Conservation (phyloP, 2,888 invertebrate species). For the Theristus sp. region DNA sequence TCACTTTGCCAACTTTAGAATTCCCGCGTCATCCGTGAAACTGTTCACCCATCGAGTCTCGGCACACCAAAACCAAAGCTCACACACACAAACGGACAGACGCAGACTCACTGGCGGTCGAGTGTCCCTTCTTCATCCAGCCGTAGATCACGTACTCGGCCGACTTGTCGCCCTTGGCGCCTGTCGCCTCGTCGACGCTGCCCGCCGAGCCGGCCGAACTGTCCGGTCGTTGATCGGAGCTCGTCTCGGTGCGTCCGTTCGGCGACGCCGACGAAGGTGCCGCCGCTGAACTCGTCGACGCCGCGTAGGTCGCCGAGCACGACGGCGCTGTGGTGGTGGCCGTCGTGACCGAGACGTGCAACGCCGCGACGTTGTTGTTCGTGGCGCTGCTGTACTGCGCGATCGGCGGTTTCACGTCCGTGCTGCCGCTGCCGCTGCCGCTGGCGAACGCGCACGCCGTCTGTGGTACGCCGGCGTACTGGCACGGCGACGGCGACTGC, state of each 20-base stretch:
- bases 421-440: neutral
- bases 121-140: constrained; percentile 28
- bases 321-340: neutral
- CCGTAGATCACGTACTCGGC: constrained; percentile 16
- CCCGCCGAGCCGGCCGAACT: neutral
- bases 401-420: too few species aligned
- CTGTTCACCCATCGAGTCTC: too few species aligned
- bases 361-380: neutral
- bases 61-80: too few species aligned
- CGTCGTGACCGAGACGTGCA: neutral
- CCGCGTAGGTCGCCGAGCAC: neutral
- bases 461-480: too few species aligned
- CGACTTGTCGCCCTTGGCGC: neutral
- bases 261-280: neutral
- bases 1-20: too few species aligned
- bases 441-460: neutral
- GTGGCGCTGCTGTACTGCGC: too few species aligned
- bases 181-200: neutral
- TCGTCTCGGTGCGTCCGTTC: neutral
- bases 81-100: neutral
- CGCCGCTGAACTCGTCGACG: neutral
- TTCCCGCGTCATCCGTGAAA: too few species aligned
- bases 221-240: neutral
- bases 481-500: neutral
- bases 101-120: constrained; percentile 16